Base-by-base conservation (phyloP, 1,140 invertebrate genomes). In the Pentalonia nigronervosa region DNA sequence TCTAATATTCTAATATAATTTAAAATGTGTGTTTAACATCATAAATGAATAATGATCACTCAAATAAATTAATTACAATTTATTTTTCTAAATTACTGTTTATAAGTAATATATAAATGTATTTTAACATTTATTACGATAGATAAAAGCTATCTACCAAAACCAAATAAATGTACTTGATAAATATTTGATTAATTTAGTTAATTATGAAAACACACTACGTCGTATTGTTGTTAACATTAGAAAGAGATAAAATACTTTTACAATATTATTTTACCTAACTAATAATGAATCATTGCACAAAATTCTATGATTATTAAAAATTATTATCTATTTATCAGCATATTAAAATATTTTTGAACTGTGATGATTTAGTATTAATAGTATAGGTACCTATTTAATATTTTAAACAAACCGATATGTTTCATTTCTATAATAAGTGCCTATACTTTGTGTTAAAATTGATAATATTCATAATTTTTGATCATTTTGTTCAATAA, bases 401-500 rank as follows among this genome's bases (percentile, higher is more conserved):
- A 76, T 76, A 76, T 76, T 76, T 76, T n/a, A 76, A n/a, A 17
- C n/a, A 30, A n/a, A 76, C 30, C 60, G 30, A 30, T 53, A 67
- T 30, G n/a, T n/a, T 20, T n/a, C 11, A 67, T n/a, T 17, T n/a
- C 4, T 67, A 67, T 67, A 67, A 30, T n/a, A n/a, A 36, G 41
- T 41, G 34, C n/a, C n/a, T 34, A 45, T 47, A 67, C 60, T 89
- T 89, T 36, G 88, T 36, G 34, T 41, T 89, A 56, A 89, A 56
- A 56, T 41, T 56, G 9, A 41, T 89, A 89, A 41, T 53, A 89
- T 45, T 20, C 30, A 48, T 88, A 89, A 89, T 89, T 89, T 89
- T 89, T 89, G 50, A 89, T 89, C 34, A 56, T 89, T 89, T 88
- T 36, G 34, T 25, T 30, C 34, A 89, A 90, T 90, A 67, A 90